Base-by-base conservation (phyloP, 2,888 invertebrate species). In the Globia sparganii region DNA sequence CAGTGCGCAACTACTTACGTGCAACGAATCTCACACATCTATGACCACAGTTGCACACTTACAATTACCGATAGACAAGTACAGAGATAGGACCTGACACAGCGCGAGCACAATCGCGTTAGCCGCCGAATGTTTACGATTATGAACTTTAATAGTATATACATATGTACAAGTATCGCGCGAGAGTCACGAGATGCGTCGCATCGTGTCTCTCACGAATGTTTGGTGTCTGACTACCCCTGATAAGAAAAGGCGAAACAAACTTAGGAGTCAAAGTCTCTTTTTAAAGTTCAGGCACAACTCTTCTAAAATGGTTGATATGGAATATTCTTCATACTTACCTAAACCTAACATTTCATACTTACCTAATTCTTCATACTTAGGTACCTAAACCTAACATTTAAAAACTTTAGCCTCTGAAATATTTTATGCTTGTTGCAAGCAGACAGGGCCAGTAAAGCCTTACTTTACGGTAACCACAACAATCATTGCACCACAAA, bases 401-500 rank as follows among this genome's bases (percentile, higher is more conserved):
- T 65, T n/a, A n/a, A n/a, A n/a, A n/a, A n/a, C 6, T 18, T 61
- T 21, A 4, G n/a, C 11, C 21, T 11, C 5, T n/a, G 18, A 11
- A 18, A 31, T 37, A 13, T 28, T 46, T 31, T n/a, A 43, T 46
- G 8, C 8, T 40, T 53, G 1, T 53, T 53, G 6, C 18, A 40
- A 43, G 2, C 31, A 62, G 25, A 13, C 76, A 49, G 21, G 21
- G 49, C 21, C 25, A 15, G 28, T 31, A 18, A 31, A 40, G 46
- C 2, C 6, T 3, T 40, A 28, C 62, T 67, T 79, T 34, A 34
- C 66, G 15, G 21, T n/a, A 9, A 79, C 34, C 68, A 56, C 58
- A 65, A 59, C 31, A 80, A 80, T 56, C 1, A 72, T 64, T 69
- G 31, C 34, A 53, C 46, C 34, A 58, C 53, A 65, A 13, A 69